Base-by-base conservation (phyloP, 2,113 vertebrate genomes). In the Toxotes chatareus region DNA sequence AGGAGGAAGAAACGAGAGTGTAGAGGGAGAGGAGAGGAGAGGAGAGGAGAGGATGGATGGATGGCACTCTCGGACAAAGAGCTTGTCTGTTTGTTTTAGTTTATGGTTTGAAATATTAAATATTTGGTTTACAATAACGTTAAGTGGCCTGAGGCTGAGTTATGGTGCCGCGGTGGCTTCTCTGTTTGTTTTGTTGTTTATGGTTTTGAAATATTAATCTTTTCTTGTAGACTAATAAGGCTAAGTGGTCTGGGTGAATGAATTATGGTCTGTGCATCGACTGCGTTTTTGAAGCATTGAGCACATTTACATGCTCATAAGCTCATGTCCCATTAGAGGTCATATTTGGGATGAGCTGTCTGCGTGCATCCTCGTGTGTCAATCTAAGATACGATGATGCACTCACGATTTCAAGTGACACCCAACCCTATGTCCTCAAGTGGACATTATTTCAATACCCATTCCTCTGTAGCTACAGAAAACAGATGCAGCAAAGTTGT, bases 101-200 rank as follows among this genome's bases (percentile, higher is more conserved):
- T 90, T 86, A 90, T 60, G 76, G 69, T 68, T 83, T 88, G 79
- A 92, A 90, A 92, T 93, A 92, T 93, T 79, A 88, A 84, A 89
- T 92, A 90, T 93, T 93, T 93, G 90, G 86, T 93, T 92, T 93
- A 93, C 89, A 93, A 92, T 93, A 93, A 92, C 68, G 78, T 84
- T 93, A 91, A 94, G 92, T 91, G 90, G 91, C 78, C 72, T 5
- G 31, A 27, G 63, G 44, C 75, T 91, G 89, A 93, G 83, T 91
- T 93, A 93, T 86, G 83, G 80, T 73, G 82, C 84, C 4, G 19
- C 13, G 38, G 73, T 84, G 85, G 87, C 85, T 86, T 89, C 78
- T 84, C 72, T 82, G 78, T 91, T 93, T 92, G 88, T 93, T 93
- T 92, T 89, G 67, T 80, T 92, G 85, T 92, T 92, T 88, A 93